Conservation (phyloP, 2,797 vertebrate species). For the Oophaga sylvatica region DNA sequence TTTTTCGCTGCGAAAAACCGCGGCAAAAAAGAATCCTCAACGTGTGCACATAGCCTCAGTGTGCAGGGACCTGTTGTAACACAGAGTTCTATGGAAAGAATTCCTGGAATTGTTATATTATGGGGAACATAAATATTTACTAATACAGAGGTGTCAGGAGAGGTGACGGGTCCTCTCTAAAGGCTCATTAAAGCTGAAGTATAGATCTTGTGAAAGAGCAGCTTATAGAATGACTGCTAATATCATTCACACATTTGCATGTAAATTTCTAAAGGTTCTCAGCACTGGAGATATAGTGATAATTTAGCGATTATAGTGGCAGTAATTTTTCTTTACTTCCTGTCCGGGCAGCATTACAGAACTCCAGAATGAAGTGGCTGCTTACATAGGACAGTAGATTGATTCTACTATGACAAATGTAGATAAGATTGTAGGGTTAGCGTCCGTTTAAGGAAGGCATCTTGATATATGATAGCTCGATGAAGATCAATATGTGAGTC, state of each 20-base stretch:
- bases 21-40: too few species aligned
- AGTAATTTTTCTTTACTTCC: not conserved
- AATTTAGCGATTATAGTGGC: not conserved
- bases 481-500: slow-evolving; percentile 1
- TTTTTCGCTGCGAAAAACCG: too few species aligned
- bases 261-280: not conserved
- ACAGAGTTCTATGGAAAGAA: too few species aligned
- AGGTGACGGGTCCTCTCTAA: not conserved
- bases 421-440: not conserved
- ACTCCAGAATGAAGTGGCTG: not conserved
- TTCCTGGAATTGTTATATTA: too few species aligned
- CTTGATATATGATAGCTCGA: not conserved
- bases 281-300: not conserved
- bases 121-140: too few species aligned
- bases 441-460: not conserved
- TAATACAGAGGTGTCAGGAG: too few species aligned
- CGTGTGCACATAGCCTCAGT: too few species aligned
- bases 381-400: not conserved
- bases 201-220: not conserved
- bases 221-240: not conserved
- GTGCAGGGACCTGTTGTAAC: too few species aligned
- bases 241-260: not conserved
- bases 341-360: not conserved
- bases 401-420: not conserved
- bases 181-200: not conserved